A percentile compares a stretch with the other conserved stretches of the same genome.
Evolutionary conservation across 2,113 vertebrate species (phyloP).

Genomic region (Barbus barbus): DNA sequence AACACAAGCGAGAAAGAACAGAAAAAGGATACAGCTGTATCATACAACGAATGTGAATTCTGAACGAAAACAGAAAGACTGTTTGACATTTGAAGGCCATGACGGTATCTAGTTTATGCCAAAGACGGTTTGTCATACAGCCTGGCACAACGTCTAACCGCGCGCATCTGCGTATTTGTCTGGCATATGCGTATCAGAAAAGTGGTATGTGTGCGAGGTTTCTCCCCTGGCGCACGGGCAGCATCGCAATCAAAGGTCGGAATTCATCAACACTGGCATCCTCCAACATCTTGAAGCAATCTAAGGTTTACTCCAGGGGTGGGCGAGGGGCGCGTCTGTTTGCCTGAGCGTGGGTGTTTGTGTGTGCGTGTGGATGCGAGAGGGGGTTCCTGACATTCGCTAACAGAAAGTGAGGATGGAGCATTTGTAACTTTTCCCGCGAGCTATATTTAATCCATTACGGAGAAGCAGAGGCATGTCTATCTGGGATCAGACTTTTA

Average conservation of each 20-base stretch:
- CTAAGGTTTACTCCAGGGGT: slow-evolving; percentile 55
- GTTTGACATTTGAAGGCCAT: slow-evolving; percentile 27
- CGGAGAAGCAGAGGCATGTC: slow-evolving; percentile 42
- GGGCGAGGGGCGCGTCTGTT: slow-evolving; percentile 44
- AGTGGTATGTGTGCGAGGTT: slow-evolving; percentile 42
- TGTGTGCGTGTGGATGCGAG: slow-evolving; percentile 26
- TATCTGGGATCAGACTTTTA: slow-evolving; percentile 40
- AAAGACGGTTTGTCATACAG: slow-evolving; percentile 33
- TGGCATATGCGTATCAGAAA: background rate
- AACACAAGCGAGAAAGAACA: background rate
- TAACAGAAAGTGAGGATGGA: slow-evolving; percentile 13
- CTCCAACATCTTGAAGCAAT: slow-evolving; percentile 66
- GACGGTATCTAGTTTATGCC: background rate
- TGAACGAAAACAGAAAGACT: background rate
- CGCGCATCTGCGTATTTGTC: background rate
- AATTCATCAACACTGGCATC: slow-evolving; percentile 59
- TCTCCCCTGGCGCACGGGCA: slow-evolving; percentile 44
- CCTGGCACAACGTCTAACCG: background rate
- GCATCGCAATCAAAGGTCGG: slow-evolving; percentile 52
- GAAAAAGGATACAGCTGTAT: background rate
- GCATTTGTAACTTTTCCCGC: background rate
- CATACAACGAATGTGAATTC: background rate
- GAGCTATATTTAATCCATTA: slow-evolving; percentile 53
- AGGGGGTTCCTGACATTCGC: slow-evolving; percentile 38
- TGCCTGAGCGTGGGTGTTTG: slow-evolving; percentile 43